phyloP scores from a whole-genome alignment of 2,113 vertebrate genomes.

The Gavia stellata region DNA sequence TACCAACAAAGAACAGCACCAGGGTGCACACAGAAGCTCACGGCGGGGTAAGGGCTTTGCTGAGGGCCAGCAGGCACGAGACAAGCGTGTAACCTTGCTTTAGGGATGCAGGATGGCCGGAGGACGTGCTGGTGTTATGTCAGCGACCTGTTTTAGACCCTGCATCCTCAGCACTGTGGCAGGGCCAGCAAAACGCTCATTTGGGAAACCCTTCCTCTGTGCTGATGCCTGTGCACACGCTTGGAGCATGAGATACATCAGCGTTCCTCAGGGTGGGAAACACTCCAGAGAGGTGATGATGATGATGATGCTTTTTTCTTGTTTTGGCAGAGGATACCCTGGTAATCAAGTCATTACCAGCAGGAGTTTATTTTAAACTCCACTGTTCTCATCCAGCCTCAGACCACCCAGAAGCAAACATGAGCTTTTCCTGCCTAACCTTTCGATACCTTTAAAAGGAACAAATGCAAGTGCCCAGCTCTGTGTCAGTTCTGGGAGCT shows the following conservation, averaged over 20 bases:
- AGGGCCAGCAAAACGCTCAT: accelerated
- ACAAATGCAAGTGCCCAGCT: not conserved
- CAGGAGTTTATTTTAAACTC: not conserved
- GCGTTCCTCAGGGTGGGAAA: not conserved
- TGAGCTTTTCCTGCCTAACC: not conserved
- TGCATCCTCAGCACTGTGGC: not conserved
- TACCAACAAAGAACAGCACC: not conserved
- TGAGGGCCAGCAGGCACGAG: not conserved
- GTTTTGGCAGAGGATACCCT: not conserved
- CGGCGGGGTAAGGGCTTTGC: accelerated
- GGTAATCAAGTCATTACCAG: not conserved
- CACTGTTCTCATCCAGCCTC: not conserved
- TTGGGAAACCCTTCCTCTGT: not conserved
- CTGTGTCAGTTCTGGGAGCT: not conserved
- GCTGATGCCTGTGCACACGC: accelerated
- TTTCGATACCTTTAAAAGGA: not conserved
- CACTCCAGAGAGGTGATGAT: not conserved
- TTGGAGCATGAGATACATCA: accelerated
- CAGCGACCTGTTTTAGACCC: not conserved
- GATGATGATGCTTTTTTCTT: not conserved
- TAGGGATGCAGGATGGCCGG: not conserved
- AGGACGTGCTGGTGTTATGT: accelerated
- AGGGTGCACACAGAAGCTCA: not conserved
- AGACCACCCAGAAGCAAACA: not conserved
- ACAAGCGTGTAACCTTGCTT: too few relatives aligned